These are phyloP conservation scores for Pomatorhinus ruficollis DNA, from an alignment of 2,113 vertebrate species.

Conservation along the genomic window DNA sequence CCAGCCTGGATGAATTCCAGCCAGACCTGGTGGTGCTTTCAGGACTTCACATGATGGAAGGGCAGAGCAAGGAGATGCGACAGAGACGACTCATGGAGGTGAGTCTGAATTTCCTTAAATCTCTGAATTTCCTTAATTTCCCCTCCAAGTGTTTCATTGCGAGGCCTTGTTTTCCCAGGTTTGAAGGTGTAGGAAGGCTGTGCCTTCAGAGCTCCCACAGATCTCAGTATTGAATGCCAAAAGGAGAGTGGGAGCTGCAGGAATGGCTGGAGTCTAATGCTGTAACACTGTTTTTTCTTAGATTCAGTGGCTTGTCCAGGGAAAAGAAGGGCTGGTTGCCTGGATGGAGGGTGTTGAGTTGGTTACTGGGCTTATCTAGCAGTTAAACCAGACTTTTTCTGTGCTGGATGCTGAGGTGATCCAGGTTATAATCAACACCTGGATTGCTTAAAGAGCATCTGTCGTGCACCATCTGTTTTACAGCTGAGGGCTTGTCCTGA, in stretches of 20 bases:
- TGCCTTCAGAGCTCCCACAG: not conserved
- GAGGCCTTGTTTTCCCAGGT: not conserved
- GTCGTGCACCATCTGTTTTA: not conserved
- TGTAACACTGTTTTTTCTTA: not conserved
- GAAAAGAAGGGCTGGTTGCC: not conserved
- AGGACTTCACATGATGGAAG: conserved; percentile 99
- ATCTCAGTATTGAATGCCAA: not conserved
- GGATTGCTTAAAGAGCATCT: not conserved
- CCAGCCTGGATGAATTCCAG: conserved; percentile 92
- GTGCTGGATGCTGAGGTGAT: not conserved
- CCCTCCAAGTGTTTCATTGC: not conserved
- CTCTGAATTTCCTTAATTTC: not conserved
- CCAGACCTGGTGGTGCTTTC: conserved; percentile 94
- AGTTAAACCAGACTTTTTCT: not conserved
- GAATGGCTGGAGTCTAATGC: not conserved
- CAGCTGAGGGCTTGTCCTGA: not conserved
- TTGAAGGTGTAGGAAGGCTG: not conserved
- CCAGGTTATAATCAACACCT: not conserved
- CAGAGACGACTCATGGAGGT: conserved; percentile 89
- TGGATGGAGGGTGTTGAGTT: not conserved
- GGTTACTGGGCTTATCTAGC: not conserved
- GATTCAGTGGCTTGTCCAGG: not conserved
- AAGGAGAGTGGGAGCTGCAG: not conserved
- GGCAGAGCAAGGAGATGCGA: conserved; percentile 84
- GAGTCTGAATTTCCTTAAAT: not conserved